Evolutionary conservation across 1,140 invertebrate genomes (phyloP).

Genomic region (Plectrocnemia conspersa): DNA sequence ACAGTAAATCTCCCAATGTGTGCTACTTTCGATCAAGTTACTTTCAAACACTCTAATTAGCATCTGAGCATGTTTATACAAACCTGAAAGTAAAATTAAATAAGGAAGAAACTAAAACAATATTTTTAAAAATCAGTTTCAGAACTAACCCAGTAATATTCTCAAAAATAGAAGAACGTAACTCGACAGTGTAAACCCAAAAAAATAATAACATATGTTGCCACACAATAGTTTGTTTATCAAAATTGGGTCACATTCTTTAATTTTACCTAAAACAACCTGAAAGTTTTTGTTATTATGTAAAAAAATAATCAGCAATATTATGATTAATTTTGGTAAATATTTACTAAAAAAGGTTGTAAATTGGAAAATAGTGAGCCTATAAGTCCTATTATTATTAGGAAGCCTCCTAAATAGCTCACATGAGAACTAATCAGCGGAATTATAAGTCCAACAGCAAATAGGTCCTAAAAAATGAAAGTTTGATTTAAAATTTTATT

Average conservation of each 20-base stretch:
- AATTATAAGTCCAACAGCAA: conserved; percentile 63
- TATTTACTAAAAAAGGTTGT: conserved; percentile 62
- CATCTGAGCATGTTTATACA: conserved; percentile 70
- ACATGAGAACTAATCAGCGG: conserved; percentile 59
- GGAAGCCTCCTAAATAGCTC: conserved; percentile 55
- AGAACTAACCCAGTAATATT: conserved; percentile 45
- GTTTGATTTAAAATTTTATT: background rate
- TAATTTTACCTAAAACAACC: conserved; percentile 57
- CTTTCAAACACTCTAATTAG: conserved; percentile 61
- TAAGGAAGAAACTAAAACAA: background rate
- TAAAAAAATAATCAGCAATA: conserved; percentile 10
- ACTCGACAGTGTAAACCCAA: conserved; percentile 50
- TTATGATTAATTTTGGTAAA: conserved; percentile 33
- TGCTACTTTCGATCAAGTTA: conserved; percentile 52
- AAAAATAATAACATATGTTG: conserved; percentile 47
- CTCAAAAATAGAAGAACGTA: conserved; percentile 45
- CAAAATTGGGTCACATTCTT: conserved; percentile 52
- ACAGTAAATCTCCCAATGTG: conserved; percentile 58
- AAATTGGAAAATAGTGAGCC: conserved; percentile 62
- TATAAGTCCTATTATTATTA: conserved; percentile 58
- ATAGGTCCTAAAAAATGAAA: conserved; percentile 56
- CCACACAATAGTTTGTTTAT: conserved; percentile 48
- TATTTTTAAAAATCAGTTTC: too few relatives aligned
- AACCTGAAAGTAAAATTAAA: conserved; percentile 46
- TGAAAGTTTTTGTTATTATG: conserved; percentile 39